A percentile compares a stretch with the other conserved stretches of the same genome.
These are phyloP conservation scores for Antennarius maculatus DNA, from an alignment of 2,797 vertebrate species.

Conservation along the genomic window DNA sequence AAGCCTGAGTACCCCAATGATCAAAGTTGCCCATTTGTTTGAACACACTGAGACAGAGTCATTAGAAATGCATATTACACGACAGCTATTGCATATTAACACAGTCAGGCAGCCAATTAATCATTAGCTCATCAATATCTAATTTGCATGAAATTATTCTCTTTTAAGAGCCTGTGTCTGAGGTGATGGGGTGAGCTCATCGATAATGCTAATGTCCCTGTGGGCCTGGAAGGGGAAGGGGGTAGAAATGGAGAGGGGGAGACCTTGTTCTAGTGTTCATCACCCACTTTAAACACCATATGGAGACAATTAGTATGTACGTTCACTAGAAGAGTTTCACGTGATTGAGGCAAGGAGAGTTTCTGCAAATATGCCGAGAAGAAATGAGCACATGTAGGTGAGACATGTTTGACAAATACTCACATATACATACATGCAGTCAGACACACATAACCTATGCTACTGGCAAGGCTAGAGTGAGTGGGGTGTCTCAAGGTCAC, in stretches of 20 bases:
- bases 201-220: constrained; percentile 98
- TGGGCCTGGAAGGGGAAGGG: constrained; percentile 81
- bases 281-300: constrained; percentile 63
- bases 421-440: constrained; percentile 1
- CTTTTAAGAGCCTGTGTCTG: constrained; percentile 97
- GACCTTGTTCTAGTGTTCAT: constrained; percentile 67
- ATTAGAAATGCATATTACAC: constrained; percentile 98
- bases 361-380: constrained; percentile 11
- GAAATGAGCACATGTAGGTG: constrained; percentile 31
- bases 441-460: constrained; percentile 34
- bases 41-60: constrained; percentile 92
- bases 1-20: constrained; percentile 79
- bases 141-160: constrained; percentile 99
- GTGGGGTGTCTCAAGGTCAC: constrained; percentile 75
- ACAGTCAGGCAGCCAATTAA: constrained; percentile 97
- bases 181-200: constrained; percentile 98
- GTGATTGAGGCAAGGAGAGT: constrained; percentile 20
- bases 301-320: constrained; percentile 54
- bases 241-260: constrained; percentile 33
- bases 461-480: constrained; percentile 70
- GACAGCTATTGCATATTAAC: constrained; percentile 99
- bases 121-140: constrained; percentile 99
- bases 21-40: constrained; percentile 92
- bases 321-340: constrained; percentile 38
- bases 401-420: constrained; percentile 16